Percentiles rank a stretch among this genome's conserved stretches.
Conservation (phyloP, 2,113 vertebrate species). For the Zapornia atra region DNA sequence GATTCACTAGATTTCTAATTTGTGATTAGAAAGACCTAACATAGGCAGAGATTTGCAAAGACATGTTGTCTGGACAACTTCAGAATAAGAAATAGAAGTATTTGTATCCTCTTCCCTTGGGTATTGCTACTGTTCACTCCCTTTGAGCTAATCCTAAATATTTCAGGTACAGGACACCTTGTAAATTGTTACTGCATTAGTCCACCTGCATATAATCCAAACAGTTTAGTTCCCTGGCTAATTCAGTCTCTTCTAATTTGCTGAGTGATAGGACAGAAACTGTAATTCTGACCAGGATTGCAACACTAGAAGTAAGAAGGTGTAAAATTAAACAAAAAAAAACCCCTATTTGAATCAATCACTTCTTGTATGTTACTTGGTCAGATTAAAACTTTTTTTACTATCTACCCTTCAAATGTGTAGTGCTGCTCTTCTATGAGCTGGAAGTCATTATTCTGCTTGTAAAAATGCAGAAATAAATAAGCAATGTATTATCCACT, state of each 20-base stretch:
- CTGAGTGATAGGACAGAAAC: not conserved
- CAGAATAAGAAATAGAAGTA: not conserved
- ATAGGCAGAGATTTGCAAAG: not conserved
- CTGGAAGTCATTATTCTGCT: not conserved
- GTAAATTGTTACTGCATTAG: not conserved
- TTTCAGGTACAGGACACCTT: not conserved
- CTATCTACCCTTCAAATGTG: not conserved
- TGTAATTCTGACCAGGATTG: not conserved
- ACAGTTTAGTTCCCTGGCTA: not conserved
- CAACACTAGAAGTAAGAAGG: not conserved
- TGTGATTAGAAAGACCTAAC: not conserved
- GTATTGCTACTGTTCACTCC: accelerated
- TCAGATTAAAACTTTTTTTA: not conserved
- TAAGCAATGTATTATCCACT: not conserved
- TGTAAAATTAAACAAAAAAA: not conserved
- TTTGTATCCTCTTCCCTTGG: not conserved
- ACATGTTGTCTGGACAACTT: not conserved
- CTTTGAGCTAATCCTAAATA: not conserved
- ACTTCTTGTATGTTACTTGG: not conserved
- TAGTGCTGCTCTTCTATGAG: not conserved
- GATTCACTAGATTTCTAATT: not conserved
- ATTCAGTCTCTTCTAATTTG: not conserved
- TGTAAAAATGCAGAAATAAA: not conserved
- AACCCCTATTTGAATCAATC: not conserved
- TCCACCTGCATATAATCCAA: not conserved